Base-by-base conservation (phyloP, 1,140 invertebrate genomes). In the Drosophila kohkoa region DNA sequence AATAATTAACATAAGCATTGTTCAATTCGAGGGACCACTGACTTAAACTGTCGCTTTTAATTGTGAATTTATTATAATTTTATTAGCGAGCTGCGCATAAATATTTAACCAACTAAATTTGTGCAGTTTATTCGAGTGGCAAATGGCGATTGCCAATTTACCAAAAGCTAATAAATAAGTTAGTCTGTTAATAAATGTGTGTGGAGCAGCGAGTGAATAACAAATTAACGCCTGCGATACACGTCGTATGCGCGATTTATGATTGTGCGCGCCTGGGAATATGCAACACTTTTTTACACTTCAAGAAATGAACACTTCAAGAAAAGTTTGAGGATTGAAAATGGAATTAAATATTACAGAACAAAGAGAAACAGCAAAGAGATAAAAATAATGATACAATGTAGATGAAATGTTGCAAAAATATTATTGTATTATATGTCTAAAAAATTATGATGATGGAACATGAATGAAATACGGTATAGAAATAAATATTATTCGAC, bases 31-130 rank as follows among this genome's bases (percentile, higher is more conserved):
- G 51, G 20, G 20, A 0, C 6, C 7, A 16, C 16, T 13, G 20
- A 32, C 52, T 57, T 46, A 46, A 67, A 58, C 32, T 51, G 46
- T 52, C 45, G 43, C 1, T 41, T 60, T 28, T 25, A 51, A 52
- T 52, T 73, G 46, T 35, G 30, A 48, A 28, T 72, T 65, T 72
- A 72, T 54, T 38, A 35, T 51, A 20, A 65, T 64, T 65, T 28
- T 32, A 59, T 72, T 51, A 57, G 20, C 15, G 20, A 58, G 10
- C 13, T 20, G 16, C 15, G 32, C 60, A 72, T 66, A 60, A 72
- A 76, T 58, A 30, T 45, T 35, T 43, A 54, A 60, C 20, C 1
- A 48, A 41, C 51, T 30, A 45, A 55, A 55, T 62, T 11, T n/a
- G n/a, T n/a, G n/a, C 35, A 4, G 28, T 48, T 70, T 38, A 15